A percentile compares a stretch with the other conserved stretches of the same genome.
phyloP scores from a whole-genome alignment of 2,797 vertebrate species.

The Chrysolophus pictus region DNA sequence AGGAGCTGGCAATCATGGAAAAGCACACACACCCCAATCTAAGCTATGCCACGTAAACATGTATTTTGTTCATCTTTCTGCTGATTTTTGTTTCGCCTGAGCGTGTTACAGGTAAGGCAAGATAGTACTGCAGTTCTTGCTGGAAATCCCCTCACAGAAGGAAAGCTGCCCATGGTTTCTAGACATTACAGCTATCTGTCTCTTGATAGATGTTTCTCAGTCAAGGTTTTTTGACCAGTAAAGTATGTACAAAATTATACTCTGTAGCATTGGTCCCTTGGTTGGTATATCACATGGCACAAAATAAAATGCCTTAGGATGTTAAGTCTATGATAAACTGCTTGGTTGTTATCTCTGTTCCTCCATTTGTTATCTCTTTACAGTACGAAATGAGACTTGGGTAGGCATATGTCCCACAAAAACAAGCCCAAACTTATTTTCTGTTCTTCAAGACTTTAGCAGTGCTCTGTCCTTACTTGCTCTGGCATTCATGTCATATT shows the following conservation, averaged over 20 bases:
- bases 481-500: background rate
- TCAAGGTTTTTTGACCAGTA: background rate
- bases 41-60: fast-evolving
- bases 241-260: background rate
- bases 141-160: background rate
- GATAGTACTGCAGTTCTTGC: background rate
- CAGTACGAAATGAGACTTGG: background rate
- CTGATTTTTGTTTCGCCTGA: background rate
- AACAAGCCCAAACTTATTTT: background rate
- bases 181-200: background rate
- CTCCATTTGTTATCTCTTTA: background rate
- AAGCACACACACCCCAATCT: background rate
- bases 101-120: background rate
- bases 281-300: background rate
- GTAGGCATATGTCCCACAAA: background rate
- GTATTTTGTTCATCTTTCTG: background rate
- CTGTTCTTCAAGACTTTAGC: background rate
- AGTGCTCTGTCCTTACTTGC: background rate
- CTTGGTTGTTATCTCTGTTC: background rate
- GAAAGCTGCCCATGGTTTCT: background rate
- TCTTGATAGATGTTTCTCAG: background rate
- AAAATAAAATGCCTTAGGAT: background rate
- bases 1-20: background rate
- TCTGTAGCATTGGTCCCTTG: background rate
- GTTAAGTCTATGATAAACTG: background rate